Conservation (phyloP, 2,113 vertebrate species). For the Plectropomus leopardus region DNA sequence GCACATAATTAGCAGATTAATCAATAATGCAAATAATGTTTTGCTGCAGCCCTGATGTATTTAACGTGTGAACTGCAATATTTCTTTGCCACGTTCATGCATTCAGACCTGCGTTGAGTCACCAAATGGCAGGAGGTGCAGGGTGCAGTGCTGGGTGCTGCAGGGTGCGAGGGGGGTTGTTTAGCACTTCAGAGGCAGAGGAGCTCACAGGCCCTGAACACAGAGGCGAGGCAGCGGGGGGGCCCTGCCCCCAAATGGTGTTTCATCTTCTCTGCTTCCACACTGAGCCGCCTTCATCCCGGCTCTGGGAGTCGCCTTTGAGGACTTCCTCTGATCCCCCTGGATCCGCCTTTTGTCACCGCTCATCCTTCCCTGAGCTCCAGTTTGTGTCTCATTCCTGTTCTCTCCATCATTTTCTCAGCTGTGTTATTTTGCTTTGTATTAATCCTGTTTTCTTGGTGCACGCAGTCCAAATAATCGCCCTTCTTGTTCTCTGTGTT, state of each 20-base stretch:
- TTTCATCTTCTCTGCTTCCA: constrained; percentile 83
- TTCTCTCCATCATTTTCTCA: constrained; percentile 10
- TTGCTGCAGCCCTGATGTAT: neutral
- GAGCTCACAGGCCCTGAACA: constrained; percentile 75
- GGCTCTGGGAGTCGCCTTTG: constrained; percentile 72
- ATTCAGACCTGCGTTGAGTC: constrained; percentile 35
- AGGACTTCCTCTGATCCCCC: constrained; percentile 76
- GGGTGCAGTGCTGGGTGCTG: constrained; percentile 61
- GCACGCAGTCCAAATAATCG: constrained; percentile 10
- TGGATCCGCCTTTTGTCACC: constrained; percentile 74
- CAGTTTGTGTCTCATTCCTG: constrained; percentile 21
- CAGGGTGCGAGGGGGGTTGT: constrained; percentile 61
- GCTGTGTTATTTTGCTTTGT: neutral
- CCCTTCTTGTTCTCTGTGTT: neutral
- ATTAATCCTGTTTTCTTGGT: constrained; percentile 13
- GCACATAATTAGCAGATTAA: neutral
- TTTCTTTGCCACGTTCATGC: constrained; percentile 6
- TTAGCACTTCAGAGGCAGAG: constrained; percentile 80
- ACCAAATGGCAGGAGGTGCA: constrained; percentile 81
- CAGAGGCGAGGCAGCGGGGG: constrained; percentile 79
- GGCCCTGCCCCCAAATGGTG: constrained; percentile 80
- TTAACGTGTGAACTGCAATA: neutral
- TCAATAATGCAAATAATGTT: neutral
- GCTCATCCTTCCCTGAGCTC: constrained; percentile 55
- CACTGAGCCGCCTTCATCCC: constrained; percentile 79